Percentiles rank a stretch among this genome's conserved stretches.
Evolutionary conservation across 1,140 invertebrate genomes (phyloP).

Genomic region (Theocolax elegans): DNA sequence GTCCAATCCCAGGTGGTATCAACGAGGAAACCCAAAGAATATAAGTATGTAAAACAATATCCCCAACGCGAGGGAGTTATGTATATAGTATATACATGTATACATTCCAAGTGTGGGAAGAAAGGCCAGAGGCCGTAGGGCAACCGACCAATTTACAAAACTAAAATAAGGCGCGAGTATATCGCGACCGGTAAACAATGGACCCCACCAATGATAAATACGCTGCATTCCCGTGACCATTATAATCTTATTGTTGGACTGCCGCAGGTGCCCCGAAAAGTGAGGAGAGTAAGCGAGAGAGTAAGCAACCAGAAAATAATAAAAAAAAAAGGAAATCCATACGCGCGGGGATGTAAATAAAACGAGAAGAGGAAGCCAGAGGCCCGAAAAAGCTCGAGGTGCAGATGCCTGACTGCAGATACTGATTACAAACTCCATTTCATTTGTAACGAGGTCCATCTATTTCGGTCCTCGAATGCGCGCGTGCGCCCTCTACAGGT

Average conservation of each 20-base stretch:
- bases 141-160: slow-evolving; percentile 49
- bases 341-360: slow-evolving; percentile 22
- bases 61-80: neutral
- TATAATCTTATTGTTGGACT: slow-evolving; percentile 66
- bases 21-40: neutral
- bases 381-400: slow-evolving; percentile 66
- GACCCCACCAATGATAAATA: slow-evolving; percentile 61
- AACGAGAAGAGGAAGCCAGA: slow-evolving; percentile 48
- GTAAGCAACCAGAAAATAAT: neutral
- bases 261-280: slow-evolving; percentile 23
- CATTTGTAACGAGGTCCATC: slow-evolving; percentile 68
- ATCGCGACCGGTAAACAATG: slow-evolving; percentile 60
- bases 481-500: slow-evolving; percentile 53
- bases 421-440: slow-evolving; percentile 68
- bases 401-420: slow-evolving; percentile 63
- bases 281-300: slow-evolving; percentile 24
- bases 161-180: slow-evolving; percentile 55
- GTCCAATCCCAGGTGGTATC: too few relatives aligned
- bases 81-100: neutral
- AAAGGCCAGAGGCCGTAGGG: neutral
- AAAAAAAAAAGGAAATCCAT: slow-evolving; percentile 10
- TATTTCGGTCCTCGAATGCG: slow-evolving; percentile 61
- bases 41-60: slow-evolving; percentile 36
- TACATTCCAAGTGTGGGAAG: slow-evolving; percentile 24
- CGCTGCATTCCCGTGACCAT: slow-evolving; percentile 59